phyloP scores from a whole-genome alignment of 1,140 invertebrate species.

The Stratiolaelaps scimitus region DNA sequence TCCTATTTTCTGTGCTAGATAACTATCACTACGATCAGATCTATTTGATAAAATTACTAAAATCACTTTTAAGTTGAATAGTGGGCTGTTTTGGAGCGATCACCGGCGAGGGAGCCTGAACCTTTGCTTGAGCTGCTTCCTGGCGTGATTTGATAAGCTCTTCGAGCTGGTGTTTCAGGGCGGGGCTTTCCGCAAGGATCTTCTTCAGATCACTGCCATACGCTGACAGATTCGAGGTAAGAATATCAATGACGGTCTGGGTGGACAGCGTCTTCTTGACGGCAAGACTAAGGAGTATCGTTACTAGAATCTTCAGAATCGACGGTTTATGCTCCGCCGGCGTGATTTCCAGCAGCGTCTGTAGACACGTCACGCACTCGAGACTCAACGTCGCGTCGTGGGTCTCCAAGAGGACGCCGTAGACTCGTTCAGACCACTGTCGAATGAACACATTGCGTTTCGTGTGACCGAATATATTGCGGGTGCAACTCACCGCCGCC shows the following conservation, averaged over 20 bases:
- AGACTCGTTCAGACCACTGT: conserved; percentile 12
- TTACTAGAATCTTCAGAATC: conserved; percentile 19
- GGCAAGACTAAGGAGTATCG: conserved; percentile 8
- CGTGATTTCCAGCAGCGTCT: conserved; percentile 3
- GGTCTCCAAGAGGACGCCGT: conserved; percentile 2
- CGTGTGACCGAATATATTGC: conserved; percentile 22
- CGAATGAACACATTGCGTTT: conserved; percentile 23
- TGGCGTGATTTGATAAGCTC: conserved; percentile 15
- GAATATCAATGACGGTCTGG: conserved; percentile 11
- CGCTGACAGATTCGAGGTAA: not conserved
- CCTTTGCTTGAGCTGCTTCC: not conserved
- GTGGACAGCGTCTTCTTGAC: conserved; percentile 15
- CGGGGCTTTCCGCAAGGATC: conserved; percentile 13
- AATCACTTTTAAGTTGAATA: conserved; percentile 23
- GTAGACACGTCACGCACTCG: conserved; percentile 15
- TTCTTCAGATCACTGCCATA: conserved; percentile 14
- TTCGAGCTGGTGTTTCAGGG: conserved; percentile 2
- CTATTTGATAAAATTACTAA: conserved; percentile 26
- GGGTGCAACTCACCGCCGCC: conserved; percentile 1
- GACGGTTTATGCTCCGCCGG: not conserved
- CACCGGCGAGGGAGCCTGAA: not conserved
- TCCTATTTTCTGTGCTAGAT: not conserved
- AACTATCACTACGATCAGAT: not conserved
- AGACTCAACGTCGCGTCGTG: conserved; percentile 1
- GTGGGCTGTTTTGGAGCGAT: conserved; percentile 16